These are phyloP conservation scores for Apis dorsata DNA, from an alignment of 1,140 invertebrate species.

Conservation along the genomic window DNA sequence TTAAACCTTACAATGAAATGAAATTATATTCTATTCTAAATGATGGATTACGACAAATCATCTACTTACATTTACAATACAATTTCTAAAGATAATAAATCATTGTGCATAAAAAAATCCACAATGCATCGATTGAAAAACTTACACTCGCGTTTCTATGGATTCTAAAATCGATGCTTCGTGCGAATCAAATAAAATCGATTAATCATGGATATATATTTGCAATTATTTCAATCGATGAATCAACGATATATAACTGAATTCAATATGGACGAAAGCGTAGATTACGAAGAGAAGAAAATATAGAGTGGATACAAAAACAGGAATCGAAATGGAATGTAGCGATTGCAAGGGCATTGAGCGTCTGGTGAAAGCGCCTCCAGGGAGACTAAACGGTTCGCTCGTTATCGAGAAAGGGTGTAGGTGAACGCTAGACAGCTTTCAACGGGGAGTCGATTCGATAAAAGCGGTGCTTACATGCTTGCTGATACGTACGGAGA, in stretches of 20 bases:
- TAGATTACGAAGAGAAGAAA: not conserved
- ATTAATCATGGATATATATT: no score
- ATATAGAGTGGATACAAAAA: not conserved
- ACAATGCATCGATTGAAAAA: no score
- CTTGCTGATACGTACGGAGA: not conserved
- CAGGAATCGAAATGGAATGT: not conserved
- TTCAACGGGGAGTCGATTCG: not conserved
- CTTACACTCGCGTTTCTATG: no score
- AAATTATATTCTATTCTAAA: not conserved
- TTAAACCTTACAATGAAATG: not conserved
- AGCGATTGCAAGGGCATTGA: not conserved
- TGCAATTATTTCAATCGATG: no score
- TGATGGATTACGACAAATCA: not conserved
- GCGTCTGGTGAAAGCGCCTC: constrained; percentile 5
- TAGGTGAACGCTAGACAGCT: not conserved
- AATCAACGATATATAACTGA: not conserved
- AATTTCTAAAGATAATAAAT: no score
- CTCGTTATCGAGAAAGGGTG: constrained; percentile 20
- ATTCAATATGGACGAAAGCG: not conserved
- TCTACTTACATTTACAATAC: no score
- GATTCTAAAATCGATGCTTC: no score
- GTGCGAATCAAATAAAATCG: no score
- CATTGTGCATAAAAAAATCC: no score
- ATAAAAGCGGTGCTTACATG: constrained; percentile 8
- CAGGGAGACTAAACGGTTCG: constrained; percentile 42